A percentile compares a stretch with the other conserved stretches of the same genome.
Conservation (phyloP, 2,888 invertebrate genomes). For the Drosophila anceps region DNA sequence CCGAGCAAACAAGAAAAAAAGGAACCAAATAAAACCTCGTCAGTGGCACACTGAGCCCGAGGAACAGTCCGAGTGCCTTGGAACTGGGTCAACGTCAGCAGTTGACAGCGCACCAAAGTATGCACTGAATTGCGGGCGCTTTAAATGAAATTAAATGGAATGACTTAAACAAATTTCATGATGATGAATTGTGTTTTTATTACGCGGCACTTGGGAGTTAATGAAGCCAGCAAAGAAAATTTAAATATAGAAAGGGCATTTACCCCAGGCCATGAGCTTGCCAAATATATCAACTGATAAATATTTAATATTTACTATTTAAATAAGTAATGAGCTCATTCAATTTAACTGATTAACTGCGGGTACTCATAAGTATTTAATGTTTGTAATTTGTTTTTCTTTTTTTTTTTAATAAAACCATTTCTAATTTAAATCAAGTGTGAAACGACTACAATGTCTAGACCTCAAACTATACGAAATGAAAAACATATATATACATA, state of each 20-base stretch:
- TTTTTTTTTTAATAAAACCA: no score
- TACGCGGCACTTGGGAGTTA: conserved; percentile 41
- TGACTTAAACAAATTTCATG: conserved; percentile 54
- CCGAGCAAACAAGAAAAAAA: conserved; percentile 15
- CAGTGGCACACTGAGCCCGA: conserved; percentile 37
- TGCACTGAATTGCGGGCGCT: conserved; percentile 69
- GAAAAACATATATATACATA: no score
- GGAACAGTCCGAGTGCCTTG: conserved; percentile 16
- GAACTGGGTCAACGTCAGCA: conserved; percentile 62
- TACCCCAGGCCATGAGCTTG: neutral
- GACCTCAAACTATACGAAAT: no score
- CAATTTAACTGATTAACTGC: neutral
- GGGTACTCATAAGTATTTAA: neutral
- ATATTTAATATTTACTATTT: neutral
- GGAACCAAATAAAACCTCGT: conserved; percentile 9
- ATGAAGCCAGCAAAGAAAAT: conserved; percentile 32
- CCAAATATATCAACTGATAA: neutral
- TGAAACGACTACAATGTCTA: no score
- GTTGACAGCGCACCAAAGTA: conserved; percentile 65
- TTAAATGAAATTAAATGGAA: conserved; percentile 70
- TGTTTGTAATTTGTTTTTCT: neutral
- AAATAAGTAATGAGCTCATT: neutral
- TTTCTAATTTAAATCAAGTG: no score
- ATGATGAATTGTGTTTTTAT: conserved; percentile 57
- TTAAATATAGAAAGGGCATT: conserved; percentile 7